Percentiles rank a stretch among this genome's conserved stretches.
Evolutionary conservation across 2,797 vertebrate genomes (phyloP).

Genomic region (Pristis pectinata): DNA sequence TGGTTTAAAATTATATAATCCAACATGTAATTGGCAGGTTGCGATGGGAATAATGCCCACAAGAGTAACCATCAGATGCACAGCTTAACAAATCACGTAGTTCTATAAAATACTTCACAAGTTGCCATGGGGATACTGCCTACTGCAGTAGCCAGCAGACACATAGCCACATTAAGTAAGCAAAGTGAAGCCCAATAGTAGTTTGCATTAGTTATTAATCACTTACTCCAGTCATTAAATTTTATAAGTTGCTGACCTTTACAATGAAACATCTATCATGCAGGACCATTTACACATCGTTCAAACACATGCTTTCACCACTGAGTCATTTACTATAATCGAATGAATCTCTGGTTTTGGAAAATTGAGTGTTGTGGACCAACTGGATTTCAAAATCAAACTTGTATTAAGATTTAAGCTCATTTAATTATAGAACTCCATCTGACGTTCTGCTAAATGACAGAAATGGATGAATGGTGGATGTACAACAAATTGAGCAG

Average conservation of each 20-base stretch:
- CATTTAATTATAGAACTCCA: background rate
- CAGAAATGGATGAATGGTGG: no score
- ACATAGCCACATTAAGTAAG: background rate
- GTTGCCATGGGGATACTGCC: slow-evolving; percentile 14
- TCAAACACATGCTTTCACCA: background rate
- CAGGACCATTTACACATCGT: background rate
- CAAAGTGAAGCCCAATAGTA: background rate
- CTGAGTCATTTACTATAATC: background rate
- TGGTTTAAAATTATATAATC: slow-evolving; percentile 8
- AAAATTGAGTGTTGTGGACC: background rate
- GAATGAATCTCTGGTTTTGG: background rate
- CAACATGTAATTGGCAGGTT: slow-evolving; percentile 11
- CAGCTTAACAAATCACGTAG: background rate
- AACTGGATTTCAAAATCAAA: slow-evolving; percentile 12
- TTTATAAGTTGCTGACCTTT: slow-evolving; percentile 25
- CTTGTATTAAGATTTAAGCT: background rate
- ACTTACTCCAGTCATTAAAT: slow-evolving; percentile 8
- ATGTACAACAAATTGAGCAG: no score
- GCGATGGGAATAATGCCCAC: slow-evolving; percentile 21
- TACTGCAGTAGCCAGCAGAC: background rate
- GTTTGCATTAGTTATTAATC: slow-evolving; percentile 21
- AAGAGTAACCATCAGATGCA: background rate
- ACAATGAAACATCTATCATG: background rate
- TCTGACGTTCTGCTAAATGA: background rate
- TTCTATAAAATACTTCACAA: background rate